Conservation (phyloP, 35 echinoderm and acorn worm species). For the Heliocidaris erythrogramma region DNA sequence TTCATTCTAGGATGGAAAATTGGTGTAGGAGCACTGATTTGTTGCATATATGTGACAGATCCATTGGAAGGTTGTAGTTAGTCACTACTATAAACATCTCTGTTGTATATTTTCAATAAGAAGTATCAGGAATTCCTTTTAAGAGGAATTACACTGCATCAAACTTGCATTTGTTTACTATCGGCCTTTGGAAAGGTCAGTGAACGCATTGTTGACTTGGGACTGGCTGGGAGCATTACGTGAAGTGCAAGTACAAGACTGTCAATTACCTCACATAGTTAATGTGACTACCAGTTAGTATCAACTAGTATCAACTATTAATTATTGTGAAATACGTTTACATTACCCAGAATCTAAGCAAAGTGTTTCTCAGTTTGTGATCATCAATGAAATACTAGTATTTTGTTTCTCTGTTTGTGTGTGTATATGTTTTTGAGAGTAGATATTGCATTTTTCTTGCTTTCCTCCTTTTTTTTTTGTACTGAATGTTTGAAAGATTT, state of each 20-base stretch:
- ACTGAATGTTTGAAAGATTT: neutral
- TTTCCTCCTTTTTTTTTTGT: neutral
- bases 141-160: no score
- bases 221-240: no score
- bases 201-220: neutral
- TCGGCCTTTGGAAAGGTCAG: neutral
- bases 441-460: neutral
- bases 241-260: no score
- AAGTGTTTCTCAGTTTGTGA: neutral
- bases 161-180: no score
- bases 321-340: neutral
- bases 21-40: no score
- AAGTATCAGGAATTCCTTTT: no score
- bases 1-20: no score
- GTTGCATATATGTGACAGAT: no score
- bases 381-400: no score
- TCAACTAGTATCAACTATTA: neutral
- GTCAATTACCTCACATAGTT: neutral
- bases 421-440: neutral
- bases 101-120: no score
- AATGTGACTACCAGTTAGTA: neutral
- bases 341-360: neutral
- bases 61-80: no score
- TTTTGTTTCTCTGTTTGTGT: neutral
- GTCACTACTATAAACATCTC: no score